phyloP scores from a whole-genome alignment of 2,888 invertebrate species.

The Globia sparganii region DNA sequence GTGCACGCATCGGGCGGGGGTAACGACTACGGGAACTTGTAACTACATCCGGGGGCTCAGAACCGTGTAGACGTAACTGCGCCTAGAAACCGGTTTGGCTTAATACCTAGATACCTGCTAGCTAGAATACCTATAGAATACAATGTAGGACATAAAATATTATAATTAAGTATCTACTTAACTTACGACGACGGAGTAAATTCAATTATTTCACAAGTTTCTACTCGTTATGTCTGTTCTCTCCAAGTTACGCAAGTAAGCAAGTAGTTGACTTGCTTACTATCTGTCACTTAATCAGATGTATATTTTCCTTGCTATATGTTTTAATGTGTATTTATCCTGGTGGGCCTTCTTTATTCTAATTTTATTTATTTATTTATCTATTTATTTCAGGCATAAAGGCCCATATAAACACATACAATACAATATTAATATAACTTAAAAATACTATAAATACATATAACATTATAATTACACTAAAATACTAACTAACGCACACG shows the following conservation, averaged over 20 bases:
- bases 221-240: conserved; percentile 17
- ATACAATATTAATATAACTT: no score
- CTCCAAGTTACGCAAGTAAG: conserved; percentile 26
- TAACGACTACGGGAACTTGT: conserved; percentile 90
- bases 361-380: no score
- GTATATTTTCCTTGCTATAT: conserved; percentile 1
- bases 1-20: conserved; percentile 83
- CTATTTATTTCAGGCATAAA: no score
- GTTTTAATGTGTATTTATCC: not conserved
- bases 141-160: conserved; percentile 1
- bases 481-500: no score
- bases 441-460: no score
- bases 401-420: no score
- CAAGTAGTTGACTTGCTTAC: conserved; percentile 17
- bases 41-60: conserved; percentile 85
- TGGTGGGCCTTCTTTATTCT: no score
- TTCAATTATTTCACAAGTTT: conserved; percentile 38
- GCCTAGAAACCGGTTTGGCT: conserved; percentile 37
- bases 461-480: no score
- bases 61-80: conserved; percentile 80
- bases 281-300: conserved; percentile 26
- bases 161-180: conserved; percentile 26
- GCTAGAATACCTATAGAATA: no score
- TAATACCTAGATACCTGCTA: no score
- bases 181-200: conserved; percentile 8